Base-by-base conservation (phyloP, 1,140 invertebrate genomes). In the Dendrolimus kikuchii region DNA sequence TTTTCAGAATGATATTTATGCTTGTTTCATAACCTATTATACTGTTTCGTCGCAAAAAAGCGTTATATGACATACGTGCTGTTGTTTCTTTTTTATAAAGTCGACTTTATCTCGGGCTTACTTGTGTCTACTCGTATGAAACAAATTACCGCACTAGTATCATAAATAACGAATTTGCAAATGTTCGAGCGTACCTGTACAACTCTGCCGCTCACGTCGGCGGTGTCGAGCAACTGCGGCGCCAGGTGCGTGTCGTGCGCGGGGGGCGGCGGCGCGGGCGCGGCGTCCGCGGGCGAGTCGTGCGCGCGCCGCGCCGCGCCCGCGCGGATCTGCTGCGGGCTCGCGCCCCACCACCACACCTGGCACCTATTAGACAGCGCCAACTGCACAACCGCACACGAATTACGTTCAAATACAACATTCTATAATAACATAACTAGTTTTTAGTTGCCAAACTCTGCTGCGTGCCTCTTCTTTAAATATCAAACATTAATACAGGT, bases 271-370 rank as follows among this genome's bases (percentile, higher is more conserved):
- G 53, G 45, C 40, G 49, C 38, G 43, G 42, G 8, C 40, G 52
- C 39, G 49, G 51, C 9, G 40, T 50, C 1, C 43, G 49, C 9
- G 41, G 49, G 10, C 51, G 57, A 23, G 7, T 55, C 38, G n/a
- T 44, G 7, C 5, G 53, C 38, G 9, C 66, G 64, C 0, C 74
- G 71, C 36, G 74, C 68, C 38, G 74, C 68, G 10, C 58, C 52
- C 45, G 77, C 76, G 7, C 80, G 76, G 48, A 81, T 70, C 41
- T 78, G 74, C 55, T 81, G 80, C 53, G 80, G 80, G 23, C 70
- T 74, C 9, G 74, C 76, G 5, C 78, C 77, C 81, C 81, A 84
- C n/a, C 49, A 42, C 57, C 62, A 81, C 45, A 84, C 46, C 53
- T 72, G 63, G 0, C 73, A 74, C 39, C 70, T 73, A 0, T 47